Conservation (phyloP, 1,140 invertebrate species). For the Homarus americanus region DNA sequence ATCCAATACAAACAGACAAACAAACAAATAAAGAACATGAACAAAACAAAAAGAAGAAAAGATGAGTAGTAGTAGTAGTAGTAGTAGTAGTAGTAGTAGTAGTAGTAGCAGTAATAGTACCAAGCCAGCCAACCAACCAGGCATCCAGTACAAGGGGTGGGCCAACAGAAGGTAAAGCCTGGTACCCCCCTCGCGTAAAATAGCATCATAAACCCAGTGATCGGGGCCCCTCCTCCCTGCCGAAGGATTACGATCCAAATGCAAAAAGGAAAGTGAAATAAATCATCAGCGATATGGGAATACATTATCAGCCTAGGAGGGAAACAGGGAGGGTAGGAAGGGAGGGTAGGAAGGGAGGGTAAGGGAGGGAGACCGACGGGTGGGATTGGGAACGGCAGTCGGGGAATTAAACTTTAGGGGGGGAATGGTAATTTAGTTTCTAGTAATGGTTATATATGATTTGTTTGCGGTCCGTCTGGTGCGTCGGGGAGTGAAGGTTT, state of each 20-base stretch:
- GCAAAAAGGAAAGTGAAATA: constrained; percentile 71
- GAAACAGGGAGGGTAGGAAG: not conserved
- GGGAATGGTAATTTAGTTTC: constrained; percentile 62
- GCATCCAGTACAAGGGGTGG: not conserved
- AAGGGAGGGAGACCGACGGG: not conserved
- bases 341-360: constrained; percentile 1
- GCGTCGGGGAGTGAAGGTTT: not conserved
- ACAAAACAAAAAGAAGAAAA: no score
- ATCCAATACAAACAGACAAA: no score
- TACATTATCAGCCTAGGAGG: constrained; percentile 59
- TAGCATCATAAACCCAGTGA: constrained; percentile 51
- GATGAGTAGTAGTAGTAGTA: not conserved
- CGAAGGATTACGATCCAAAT: constrained; percentile 67
- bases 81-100: not conserved
- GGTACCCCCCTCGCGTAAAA: constrained; percentile 41
- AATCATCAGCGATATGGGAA: constrained; percentile 70
- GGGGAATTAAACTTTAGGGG: constrained; percentile 63
- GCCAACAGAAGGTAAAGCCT: constrained; percentile 32
- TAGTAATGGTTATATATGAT: constrained; percentile 68
- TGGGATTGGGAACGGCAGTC: constrained; percentile 23
- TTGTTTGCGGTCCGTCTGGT: not conserved
- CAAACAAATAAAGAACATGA: no score
- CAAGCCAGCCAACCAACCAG: not conserved
- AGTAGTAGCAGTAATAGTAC: constrained; percentile 7
- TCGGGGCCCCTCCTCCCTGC: constrained; percentile 34